phyloP scores from a whole-genome alignment of 2,797 vertebrate species.

The Alauda arvensis region DNA sequence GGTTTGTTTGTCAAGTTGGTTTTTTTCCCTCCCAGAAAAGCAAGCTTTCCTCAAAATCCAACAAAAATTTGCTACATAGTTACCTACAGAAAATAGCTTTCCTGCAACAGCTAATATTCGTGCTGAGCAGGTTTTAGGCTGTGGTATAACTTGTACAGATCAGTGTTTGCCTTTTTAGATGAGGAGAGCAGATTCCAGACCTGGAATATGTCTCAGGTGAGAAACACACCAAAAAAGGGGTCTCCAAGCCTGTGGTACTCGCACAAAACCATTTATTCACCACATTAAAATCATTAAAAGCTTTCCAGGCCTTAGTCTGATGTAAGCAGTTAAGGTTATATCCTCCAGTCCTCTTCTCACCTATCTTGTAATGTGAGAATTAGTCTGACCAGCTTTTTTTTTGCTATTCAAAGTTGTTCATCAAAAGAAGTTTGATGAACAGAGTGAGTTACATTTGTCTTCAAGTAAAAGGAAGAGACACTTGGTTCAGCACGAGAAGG shows the following conservation, averaged over 20 bases:
- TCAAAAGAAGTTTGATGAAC: not conserved
- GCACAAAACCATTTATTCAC: not conserved
- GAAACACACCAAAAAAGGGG: not conserved
- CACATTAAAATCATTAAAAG: not conserved
- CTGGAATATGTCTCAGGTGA: not conserved
- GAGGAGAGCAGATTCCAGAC: not conserved
- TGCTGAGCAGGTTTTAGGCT: not conserved
- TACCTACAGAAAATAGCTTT: not conserved
- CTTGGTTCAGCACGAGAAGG: not conserved
- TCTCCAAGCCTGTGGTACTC: not conserved
- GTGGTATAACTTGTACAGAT: not conserved
- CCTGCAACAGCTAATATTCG: not conserved
- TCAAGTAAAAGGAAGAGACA: not conserved
- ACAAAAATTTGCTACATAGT: not conserved
- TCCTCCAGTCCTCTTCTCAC: not conserved
- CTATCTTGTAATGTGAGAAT: not conserved
- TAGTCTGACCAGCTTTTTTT: not conserved
- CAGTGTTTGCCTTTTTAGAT: not conserved
- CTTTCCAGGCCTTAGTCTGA: not conserved
- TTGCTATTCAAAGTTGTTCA: not conserved
- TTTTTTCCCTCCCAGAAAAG: not conserved
- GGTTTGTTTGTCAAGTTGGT: not conserved
- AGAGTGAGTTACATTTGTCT: not conserved
- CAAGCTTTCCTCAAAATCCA: not conserved
- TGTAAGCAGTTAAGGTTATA: not conserved